Evolutionary conservation across 2,888 invertebrate species (phyloP), one percentile per base, ranked within the genome.

Genomic region (Cerastis leucographa): DNA sequence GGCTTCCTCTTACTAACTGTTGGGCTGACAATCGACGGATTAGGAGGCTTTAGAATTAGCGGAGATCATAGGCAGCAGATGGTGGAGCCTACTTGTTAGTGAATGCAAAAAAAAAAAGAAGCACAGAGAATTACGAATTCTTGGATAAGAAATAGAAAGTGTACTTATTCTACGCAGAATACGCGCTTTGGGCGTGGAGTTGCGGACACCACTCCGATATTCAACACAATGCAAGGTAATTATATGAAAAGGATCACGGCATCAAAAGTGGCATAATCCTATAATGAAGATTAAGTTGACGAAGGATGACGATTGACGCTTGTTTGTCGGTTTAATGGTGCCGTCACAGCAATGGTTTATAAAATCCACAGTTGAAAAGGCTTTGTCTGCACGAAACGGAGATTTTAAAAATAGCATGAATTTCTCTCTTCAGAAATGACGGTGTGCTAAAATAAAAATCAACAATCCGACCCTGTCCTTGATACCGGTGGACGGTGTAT

Each of bases 1-100:
- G 29, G 78, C 77, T 73, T 79, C 84, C 62, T 68, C 76, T 86
- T 74, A 78, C 81, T 79, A 69, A 78, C 72, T 71, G 74, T 64
- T 59, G 54, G 14, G 9, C 25, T 70, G 61, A 85, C 84, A 87
- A 87, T 80, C 46, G 72, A 35, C 2, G 76, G 80, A 87, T 86
- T 87, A 80, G 25, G 54, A 71, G 66, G 86, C 74, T 59, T 59
- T 75, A 51, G 74, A 78, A 77, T 62, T 29, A 72, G 78, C 84
- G 84, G 40, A 42, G 35, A 62, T 46, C n/a, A 44, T 59, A 42
- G 44, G 78, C 64, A 29, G 61, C 68, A 61, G 64, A 59, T 61
- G 65, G 25, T 22, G 14, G 54, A 29, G n/a, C 29, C 4, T 17
- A 29, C 44, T 44, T 51, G 64, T 64, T 40, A 54, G 11, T 42